These are phyloP conservation scores for Alloscopus bannaensis DNA, from an alignment of 2,888 invertebrate species.

Conservation along the genomic window DNA sequence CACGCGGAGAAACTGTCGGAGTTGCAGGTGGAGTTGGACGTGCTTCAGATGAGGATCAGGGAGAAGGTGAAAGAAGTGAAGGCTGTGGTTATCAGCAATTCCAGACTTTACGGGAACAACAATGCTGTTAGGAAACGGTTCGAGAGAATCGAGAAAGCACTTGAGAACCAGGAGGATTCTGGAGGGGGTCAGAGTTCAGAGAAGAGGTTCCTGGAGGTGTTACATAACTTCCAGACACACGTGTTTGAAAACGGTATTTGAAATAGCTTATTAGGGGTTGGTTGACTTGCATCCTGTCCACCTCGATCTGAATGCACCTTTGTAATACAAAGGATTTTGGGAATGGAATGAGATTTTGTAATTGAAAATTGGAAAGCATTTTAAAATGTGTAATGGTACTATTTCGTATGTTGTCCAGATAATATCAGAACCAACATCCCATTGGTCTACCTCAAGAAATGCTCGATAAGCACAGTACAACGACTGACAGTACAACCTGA, in stretches of 20 bases:
- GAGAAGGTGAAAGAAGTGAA: neutral
- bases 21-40: conserved; percentile 5
- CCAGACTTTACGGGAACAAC: neutral
- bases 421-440: neutral
- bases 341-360: neutral
- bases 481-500: too few species aligned
- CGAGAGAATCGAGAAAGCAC: neutral
- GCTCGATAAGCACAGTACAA: neutral
- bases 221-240: neutral
- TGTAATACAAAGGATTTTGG: neutral
- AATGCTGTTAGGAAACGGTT: neutral
- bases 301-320: too few species aligned
- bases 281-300: too few species aligned
- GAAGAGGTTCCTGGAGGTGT: neutral
- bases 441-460: conserved; percentile 7
- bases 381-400: neutral
- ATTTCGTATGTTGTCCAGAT: neutral
- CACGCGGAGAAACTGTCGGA: neutral
- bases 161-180: neutral
- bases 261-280: neutral
- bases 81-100: neutral
- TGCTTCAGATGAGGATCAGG: neutral
- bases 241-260: neutral
- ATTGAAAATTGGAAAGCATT: neutral
- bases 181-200: neutral